Base-by-base conservation (phyloP, 2,113 vertebrate species). In the Nannobrachium achirus region DNA sequence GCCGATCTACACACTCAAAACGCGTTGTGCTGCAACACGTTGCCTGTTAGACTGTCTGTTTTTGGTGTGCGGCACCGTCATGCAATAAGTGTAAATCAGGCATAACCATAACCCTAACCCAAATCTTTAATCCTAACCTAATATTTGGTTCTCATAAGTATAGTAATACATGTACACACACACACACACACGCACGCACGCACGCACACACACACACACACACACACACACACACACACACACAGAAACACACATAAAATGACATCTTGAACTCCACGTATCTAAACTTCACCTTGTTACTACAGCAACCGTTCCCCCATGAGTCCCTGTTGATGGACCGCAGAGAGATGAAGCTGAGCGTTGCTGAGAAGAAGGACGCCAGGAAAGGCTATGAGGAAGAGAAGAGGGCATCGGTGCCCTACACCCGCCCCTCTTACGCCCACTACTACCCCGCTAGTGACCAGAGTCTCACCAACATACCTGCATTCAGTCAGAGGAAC, bases 361-460 rank as follows among this genome's bases (percentile, higher is more conserved):
- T 88, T 19, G 94, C 95, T 25, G 96, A 98, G 92, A 98, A 97
- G 86, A 96, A 95, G 76, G 96, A 94, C 11, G 97, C 97, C 11
- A 97, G 94, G 86, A 97, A 96, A 66, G 94, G 95, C 81, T 98
- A 98, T 0, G 95, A 98, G 78, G 95, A 95, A 52, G 97, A 98
- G 87, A 98, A 98, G 63, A 93, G 95, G 69, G 96, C 96, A 0
- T 97, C 95, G 0, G 94, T 98, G 75, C 97, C 97, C 4, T 98
- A 98, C 74, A 95, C 96, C 16, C 94, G 96, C 46, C 97, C 97
- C 0, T 98, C 96, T 0, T 98, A 98, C 8, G 96, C 96, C 0
- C 96, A 99, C 83, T 98, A 98, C 90, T 98, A 98, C 82, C 97
- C 97, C 8, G 95, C 95, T 87, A 96, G 94, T 11, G 96, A 98